These are phyloP conservation scores for Odontomyia ornata DNA, from an alignment of 2,888 invertebrate genomes.

Conservation along the genomic window DNA sequence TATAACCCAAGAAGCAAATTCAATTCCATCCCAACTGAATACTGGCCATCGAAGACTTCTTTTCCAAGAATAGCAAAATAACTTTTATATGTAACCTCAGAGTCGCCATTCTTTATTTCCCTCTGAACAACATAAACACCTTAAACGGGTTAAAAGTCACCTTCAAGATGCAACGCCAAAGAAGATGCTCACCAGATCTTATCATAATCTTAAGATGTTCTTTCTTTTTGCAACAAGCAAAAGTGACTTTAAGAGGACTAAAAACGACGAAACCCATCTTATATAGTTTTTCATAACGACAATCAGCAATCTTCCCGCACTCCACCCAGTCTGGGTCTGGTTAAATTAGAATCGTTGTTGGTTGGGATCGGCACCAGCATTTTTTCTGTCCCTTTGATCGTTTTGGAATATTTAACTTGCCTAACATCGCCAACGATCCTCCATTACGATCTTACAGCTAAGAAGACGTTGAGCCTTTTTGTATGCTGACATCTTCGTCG, in stretches of 20 bases:
- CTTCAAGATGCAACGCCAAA: background rate
- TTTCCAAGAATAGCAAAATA: no score
- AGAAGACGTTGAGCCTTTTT: background rate
- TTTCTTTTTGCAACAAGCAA: background rate
- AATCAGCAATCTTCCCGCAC: constrained; percentile 9
- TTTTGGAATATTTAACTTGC: constrained; percentile 23
- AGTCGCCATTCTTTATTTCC: background rate
- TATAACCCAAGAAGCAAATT: background rate
- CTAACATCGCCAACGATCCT: background rate
- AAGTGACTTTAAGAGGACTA: background rate
- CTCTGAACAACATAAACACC: no score
- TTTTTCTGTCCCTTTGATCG: background rate
- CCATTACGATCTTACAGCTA: background rate
- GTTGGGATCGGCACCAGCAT: constrained; percentile 12
- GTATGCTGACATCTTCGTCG: constrained; percentile 1
- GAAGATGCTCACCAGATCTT: constrained; percentile 19
- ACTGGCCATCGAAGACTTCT: no score
- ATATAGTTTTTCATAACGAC: background rate
- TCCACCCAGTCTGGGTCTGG: constrained; percentile 31
- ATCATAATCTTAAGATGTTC: constrained; percentile 19
- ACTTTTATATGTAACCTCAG: background rate
- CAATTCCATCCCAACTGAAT: background rate
- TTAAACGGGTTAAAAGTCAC: no score
- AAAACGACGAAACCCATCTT: background rate
- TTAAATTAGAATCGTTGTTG: constrained; percentile 28